These are phyloP conservation scores for Athetis lepigone DNA, from an alignment of 2,888 invertebrate species.

Conservation along the genomic window DNA sequence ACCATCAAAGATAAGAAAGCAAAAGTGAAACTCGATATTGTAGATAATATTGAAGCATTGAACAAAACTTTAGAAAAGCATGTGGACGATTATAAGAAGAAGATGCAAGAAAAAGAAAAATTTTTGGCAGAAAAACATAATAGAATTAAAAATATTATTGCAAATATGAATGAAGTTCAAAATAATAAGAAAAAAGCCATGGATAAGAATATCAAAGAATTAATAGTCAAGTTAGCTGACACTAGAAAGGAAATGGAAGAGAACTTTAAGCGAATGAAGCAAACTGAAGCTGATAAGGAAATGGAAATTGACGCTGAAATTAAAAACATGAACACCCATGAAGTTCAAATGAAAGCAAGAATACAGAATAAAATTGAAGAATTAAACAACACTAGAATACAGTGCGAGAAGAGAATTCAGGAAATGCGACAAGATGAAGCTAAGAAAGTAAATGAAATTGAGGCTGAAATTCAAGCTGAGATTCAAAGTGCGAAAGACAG, in stretches of 20 bases:
- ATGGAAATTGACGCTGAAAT: constrained; percentile 28
- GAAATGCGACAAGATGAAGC: constrained; percentile 32
- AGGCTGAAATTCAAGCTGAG: constrained; percentile 42
- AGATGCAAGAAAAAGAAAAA: constrained; percentile 2
- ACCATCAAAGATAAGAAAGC: constrained; percentile 6
- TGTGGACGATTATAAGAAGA: constrained; percentile 12
- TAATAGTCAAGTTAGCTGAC: constrained; percentile 8
- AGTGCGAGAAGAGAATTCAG: constrained; percentile 20
- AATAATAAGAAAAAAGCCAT: constrained; percentile 15
- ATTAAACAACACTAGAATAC: constrained; percentile 16
- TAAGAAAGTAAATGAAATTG: constrained; percentile 24
- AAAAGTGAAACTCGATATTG: constrained; percentile 3
- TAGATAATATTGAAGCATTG: constrained; percentile 21
- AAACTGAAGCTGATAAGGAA: constrained; percentile 23
- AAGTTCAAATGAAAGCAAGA: constrained; percentile 25
- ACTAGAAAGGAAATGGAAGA: constrained; percentile 35
- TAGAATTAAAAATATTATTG: constrained; percentile 21
- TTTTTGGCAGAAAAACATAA: constrained; percentile 7
- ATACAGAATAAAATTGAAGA: constrained; percentile 27
- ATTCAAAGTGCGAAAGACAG: constrained; percentile 21
- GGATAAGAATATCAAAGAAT: constrained; percentile 22
- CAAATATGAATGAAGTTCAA: constrained; percentile 22
- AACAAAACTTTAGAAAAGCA: constrained; percentile 8
- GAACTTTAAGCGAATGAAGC: constrained; percentile 30
- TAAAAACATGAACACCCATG: constrained; percentile 20